Evolutionary conservation across 2,888 invertebrate species (phyloP).

Genomic region (Psococerastis gibbosa): DNA sequence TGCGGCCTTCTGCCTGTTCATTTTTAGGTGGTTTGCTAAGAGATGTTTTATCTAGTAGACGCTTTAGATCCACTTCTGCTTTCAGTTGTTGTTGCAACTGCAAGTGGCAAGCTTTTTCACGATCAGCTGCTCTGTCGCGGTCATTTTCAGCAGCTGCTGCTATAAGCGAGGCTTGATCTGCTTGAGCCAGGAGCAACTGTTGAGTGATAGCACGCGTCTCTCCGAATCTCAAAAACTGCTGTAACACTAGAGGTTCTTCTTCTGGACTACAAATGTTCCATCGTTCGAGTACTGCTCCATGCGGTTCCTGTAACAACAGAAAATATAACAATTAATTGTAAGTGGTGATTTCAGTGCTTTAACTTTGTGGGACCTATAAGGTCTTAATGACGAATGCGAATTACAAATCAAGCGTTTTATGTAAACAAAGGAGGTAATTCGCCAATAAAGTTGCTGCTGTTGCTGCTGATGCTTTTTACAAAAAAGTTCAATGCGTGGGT

Average conservation of each 20-base stretch:
- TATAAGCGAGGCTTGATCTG: slow-evolving; percentile 8
- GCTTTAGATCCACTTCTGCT: slow-evolving; percentile 2
- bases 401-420: too few relatives aligned
- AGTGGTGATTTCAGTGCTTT: too few relatives aligned
- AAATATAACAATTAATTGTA: too few relatives aligned
- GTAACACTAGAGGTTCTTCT: slow-evolving; percentile 79
- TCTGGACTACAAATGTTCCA: slow-evolving; percentile 76
- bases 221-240: slow-evolving; percentile 78
- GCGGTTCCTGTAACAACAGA: slow-evolving; percentile 53
- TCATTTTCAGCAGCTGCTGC: slow-evolving; percentile 6
- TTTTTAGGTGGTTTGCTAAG: slow-evolving; percentile 2
- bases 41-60: not conserved
- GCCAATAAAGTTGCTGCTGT: too few relatives aligned
- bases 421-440: too few relatives aligned
- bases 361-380: too few relatives aligned
- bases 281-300: slow-evolving; percentile 59
- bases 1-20: slow-evolving; percentile 10
- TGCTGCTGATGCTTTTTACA: too few relatives aligned
- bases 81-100: slow-evolving; percentile 2
- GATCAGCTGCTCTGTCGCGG: slow-evolving; percentile 12
- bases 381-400: too few relatives aligned
- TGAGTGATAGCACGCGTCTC: slow-evolving; percentile 72
- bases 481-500: too few relatives aligned
- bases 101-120: slow-evolving; percentile 10
- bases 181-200: slow-evolving; percentile 29